Evolutionary conservation across 2,113 vertebrate species (phyloP), one percentile per base, ranked within the genome.

Genomic region (Scartelaos histophorus): DNA sequence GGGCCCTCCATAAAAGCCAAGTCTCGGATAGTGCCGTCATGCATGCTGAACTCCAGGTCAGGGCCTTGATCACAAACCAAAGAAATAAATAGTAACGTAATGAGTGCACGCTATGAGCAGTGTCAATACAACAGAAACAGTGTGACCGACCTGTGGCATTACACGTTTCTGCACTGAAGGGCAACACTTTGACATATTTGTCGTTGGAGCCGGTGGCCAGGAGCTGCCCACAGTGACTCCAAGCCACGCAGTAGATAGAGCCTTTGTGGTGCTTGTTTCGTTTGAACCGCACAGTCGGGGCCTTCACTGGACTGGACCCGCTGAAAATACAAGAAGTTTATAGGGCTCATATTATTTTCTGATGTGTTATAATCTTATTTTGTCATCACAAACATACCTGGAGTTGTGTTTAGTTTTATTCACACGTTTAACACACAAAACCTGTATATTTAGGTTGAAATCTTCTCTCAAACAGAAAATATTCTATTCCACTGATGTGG

Each of bases 221-320:
- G 64, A 99, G 93, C 85, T 98, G 96, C 22, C 98, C 98, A 78
- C 98, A 98, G 73, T 95, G 96, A 83, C 97, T 99, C 98, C 98
- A 99, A 38, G 98, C 97, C 85, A 97, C 97, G 38, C 98, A 99
- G 85, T 99, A 99, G 90, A 99, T 99, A 1, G 98, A 99, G 71
- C 98, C 98, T 93, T 99, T 99, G 88, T 99, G 98, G 90, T 99
- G 98, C 74, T 99, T 99, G 91, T 98, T 99, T 87, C 97, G 95
- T 87, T 99, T 98, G 90, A 99, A 99, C 79, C 95, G 94, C 67
- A 99, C 94, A 12, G 92, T 92, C 12, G 98, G 97, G 67, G 95
- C 95, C 77, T 95, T 97, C 51, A 89, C 80, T 69, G 88, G 84
- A 81, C 87, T 93, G 19, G 93, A 93, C 75, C 76, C 89, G 89